These are phyloP conservation scores for Merops nubicus DNA, from an alignment of 2,113 vertebrate genomes.

Conservation along the genomic window DNA sequence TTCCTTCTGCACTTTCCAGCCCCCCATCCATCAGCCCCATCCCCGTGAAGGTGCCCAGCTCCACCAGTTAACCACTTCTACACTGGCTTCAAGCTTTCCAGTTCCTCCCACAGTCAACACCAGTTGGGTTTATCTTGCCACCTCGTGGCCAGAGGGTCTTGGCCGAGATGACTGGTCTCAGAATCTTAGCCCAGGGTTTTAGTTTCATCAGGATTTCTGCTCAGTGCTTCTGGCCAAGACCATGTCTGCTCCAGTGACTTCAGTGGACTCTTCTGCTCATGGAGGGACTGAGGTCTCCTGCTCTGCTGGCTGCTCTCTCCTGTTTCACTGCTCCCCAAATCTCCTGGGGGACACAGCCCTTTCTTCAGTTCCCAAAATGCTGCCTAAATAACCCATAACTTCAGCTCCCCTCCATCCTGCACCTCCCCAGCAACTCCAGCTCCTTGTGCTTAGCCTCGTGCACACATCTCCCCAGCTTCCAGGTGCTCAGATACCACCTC, in stretches of 20 bases:
- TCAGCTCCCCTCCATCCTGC: neutral
- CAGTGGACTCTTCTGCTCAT: neutral
- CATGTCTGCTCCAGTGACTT: neutral
- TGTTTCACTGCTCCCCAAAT: neutral
- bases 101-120: neutral
- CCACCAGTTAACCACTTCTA: neutral
- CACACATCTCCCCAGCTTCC: neutral
- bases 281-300: neutral
- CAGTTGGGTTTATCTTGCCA: neutral
- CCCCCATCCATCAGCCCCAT: too few species aligned
- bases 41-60: accelerated
- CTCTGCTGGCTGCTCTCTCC: neutral
- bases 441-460: neutral
- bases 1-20: neutral
- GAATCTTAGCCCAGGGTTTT: neutral
- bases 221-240: neutral
- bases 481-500: neutral
- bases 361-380: neutral
- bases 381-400: neutral
- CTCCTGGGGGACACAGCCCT: too few species aligned
- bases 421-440: neutral
- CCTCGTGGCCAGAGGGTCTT: neutral
- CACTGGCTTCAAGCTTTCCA: neutral
- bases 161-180: accelerated
- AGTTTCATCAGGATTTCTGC: neutral